Evolutionary conservation across 2,888 invertebrate genomes (phyloP), one percentile per base, ranked within the genome.

Genomic region (Chrysomela aeneicollis): DNA sequence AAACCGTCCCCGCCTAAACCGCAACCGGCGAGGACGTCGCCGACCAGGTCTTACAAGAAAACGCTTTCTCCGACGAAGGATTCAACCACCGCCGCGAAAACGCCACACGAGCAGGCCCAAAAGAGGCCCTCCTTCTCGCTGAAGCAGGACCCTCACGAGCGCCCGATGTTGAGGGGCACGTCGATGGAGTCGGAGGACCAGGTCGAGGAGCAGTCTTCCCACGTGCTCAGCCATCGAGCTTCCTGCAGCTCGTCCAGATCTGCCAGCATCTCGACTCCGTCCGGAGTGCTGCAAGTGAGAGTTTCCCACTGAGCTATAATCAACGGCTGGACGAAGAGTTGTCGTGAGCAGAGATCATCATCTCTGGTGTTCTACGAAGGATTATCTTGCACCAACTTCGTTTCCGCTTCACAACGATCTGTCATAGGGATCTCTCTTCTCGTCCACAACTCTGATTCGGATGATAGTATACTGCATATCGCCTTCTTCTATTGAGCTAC

Each of bases 181-280:
- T 74, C 74, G 8, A 62, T 70, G 5, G 74, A 74, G 52, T 73
- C 73, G 51, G 74, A 74, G 42, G 71, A 63, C 15, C 72, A 69
- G 42, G 61, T 67, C 22, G 74, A 74, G 26, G 72, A 74, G 47
- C 67, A 65, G 17, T 30, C 47, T 26, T 51, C 65, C 30, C 77
- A 78, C 66, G 74, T 73, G 53, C 71, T 76, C 4, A 72, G 73
- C 19, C 81, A 80, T 67, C 70, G 81, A 47, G 74, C 81, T 5
- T 80, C 80, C 15, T 78, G 78, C 55, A 78, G 79, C 59, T 82
- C 81, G 1, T 78, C 81, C 5, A 73, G 81, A 66, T 81, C 81
- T 2, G 81, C 81, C 9, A 82, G 82, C 26, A 81, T 82, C 52
- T 79, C 80, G 22, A 77, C 79, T 1, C 76, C 79, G 5, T 73